A percentile compares a stretch with the other conserved stretches of the same genome.
These are phyloP conservation scores for Ophion costatus DNA, from an alignment of 2,888 invertebrate species.

Conservation along the genomic window DNA sequence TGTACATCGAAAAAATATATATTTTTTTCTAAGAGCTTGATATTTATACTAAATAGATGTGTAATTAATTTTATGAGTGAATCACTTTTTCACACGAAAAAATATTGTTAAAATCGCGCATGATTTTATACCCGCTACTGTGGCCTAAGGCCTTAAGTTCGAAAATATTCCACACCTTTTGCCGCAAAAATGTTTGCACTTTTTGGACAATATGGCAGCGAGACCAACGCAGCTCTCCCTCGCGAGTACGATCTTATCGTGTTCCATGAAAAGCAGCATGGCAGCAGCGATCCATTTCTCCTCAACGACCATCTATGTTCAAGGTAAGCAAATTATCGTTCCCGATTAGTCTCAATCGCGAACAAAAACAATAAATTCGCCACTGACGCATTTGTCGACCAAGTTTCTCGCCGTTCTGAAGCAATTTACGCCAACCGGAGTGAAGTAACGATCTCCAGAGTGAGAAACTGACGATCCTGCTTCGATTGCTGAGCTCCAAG, in stretches of 20 bases:
- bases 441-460: slow-evolving; percentile 9
- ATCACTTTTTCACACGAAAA: too few species aligned
- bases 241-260: slow-evolving; percentile 45
- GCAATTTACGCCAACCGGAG: slow-evolving; percentile 31
- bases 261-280: slow-evolving; percentile 52
- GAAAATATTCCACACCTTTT: slow-evolving; percentile 25
- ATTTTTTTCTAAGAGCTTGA: too few species aligned
- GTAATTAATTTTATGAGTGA: too few species aligned
- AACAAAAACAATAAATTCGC: background rate
- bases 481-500: slow-evolving; percentile 42
- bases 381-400: slow-evolving; percentile 48
- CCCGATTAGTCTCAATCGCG: background rate
- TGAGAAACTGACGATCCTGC: slow-evolving; percentile 35
- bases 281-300: slow-evolving; percentile 53
- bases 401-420: slow-evolving; percentile 39
- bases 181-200: slow-evolving; percentile 49
- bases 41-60: too few species aligned
- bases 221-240: slow-evolving; percentile 44
- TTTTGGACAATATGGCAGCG: slow-evolving; percentile 46
- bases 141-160: too few species aligned
- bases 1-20: too few species aligned
- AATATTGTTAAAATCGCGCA: too few species aligned
- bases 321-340: background rate
- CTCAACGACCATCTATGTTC: slow-evolving; percentile 36
- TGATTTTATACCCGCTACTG: too few species aligned